A percentile compares a stretch with the other conserved stretches of the same genome.
These are phyloP conservation scores for Lasioglossum leucozonium DNA, from an alignment of 2,888 invertebrate genomes.

Conservation along the genomic window DNA sequence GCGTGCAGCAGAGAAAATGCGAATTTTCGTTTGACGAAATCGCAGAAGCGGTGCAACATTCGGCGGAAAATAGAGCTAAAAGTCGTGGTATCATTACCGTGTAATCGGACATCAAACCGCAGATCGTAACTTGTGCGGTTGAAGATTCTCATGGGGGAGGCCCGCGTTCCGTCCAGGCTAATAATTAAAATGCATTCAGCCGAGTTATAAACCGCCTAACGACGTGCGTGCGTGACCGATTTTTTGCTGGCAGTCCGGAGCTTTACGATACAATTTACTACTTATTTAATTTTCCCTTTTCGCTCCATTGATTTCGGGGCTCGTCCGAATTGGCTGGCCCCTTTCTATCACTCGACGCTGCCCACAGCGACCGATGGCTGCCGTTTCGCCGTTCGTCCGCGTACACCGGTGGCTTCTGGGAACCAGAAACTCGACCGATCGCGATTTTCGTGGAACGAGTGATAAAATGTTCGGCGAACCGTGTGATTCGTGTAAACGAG, in stretches of 20 bases:
- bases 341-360: slow-evolving; percentile 4
- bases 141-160: slow-evolving; percentile 12
- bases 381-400: not conserved
- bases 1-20: too few relatives aligned
- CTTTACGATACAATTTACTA: slow-evolving; percentile 78
- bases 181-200: slow-evolving; percentile 81
- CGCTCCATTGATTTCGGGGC: slow-evolving; percentile 71
- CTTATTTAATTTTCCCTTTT: slow-evolving; percentile 76
- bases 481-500: not conserved
- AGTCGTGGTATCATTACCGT: not conserved
- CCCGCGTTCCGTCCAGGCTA: slow-evolving; percentile 62
- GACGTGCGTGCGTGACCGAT: slow-evolving; percentile 71
- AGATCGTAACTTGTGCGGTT: slow-evolving; percentile 6
- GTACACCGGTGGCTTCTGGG: not conserved
- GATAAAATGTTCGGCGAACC: slow-evolving; percentile 5
- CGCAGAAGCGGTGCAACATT: not conserved
- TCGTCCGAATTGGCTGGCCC: slow-evolving; percentile 30
- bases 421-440: not conserved
- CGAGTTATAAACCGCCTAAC: slow-evolving; percentile 76
- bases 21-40: not conserved
- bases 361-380: not conserved
- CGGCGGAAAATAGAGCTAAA: not conserved
- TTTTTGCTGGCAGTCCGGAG: slow-evolving; percentile 64
- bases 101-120: not conserved
- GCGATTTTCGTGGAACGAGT: not conserved